Percentiles rank a stretch among this genome's conserved stretches.
Conservation (phyloP, 1,140 invertebrate species). For the Argopecten irradians region DNA sequence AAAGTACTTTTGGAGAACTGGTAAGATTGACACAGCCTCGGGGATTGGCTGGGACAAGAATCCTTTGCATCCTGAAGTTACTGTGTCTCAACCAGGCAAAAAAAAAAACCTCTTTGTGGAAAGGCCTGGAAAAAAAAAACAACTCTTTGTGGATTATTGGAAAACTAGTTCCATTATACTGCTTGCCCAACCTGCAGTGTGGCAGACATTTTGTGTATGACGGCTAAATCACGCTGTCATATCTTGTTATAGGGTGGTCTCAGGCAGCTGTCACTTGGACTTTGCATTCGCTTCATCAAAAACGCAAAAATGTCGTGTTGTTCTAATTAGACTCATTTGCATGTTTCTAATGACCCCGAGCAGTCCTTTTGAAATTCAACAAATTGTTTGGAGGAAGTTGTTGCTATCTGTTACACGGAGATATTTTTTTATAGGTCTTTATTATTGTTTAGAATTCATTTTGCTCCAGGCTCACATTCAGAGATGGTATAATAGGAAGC, state of each 20-base stretch:
- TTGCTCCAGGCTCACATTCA: neutral
- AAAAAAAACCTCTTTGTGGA: neutral
- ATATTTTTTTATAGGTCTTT: too few relatives aligned
- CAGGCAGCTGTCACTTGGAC: neutral
- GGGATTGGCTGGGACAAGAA: neutral
- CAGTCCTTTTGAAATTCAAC: neutral
- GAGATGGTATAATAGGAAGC: neutral
- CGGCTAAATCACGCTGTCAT: neutral
- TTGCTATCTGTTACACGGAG: neutral
- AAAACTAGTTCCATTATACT: neutral
- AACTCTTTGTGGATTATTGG: neutral
- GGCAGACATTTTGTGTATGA: neutral
- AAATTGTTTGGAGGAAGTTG: neutral
- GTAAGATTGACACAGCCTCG: neutral
- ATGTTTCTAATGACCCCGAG: slow-evolving; percentile 9
- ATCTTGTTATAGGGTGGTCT: neutral
- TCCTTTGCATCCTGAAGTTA: neutral
- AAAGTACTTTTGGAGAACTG: neutral
- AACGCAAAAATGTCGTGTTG: slow-evolving; percentile 9
- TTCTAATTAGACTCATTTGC: slow-evolving; percentile 16
- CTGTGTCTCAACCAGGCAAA: neutral
- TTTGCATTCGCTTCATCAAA: slow-evolving; percentile 8
- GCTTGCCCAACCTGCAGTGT: neutral
- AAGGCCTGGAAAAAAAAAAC: neutral
- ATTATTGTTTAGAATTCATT: neutral